Base-by-base conservation (phyloP, 2,113 vertebrate genomes). In the Trogon surrucura region DNA sequence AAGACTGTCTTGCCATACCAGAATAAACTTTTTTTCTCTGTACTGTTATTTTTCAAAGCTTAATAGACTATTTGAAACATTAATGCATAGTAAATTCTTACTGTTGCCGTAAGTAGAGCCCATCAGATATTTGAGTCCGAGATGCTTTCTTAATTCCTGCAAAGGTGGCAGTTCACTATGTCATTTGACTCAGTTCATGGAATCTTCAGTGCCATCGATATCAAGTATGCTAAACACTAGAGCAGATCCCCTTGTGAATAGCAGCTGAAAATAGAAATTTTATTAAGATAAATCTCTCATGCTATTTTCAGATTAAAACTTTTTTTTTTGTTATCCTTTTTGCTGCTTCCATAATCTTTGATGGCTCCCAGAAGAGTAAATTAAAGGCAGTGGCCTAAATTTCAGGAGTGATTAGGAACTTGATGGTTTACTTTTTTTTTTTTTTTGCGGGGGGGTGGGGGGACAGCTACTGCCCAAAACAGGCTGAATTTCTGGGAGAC, bases 311-410 rank as follows among this genome's bases (percentile, higher is more conserved):
- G 62, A 82, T 94, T 92, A 53, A 92, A 92, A 82, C 58, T 45
- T 5, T 45, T 79, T 75, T 90, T 78, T 91, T 91, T 88, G 21
- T 83, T 86, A 93, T 89, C 61, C 27, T 66, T 93, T 71, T 53
- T 85, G 16, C 77, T 93, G 53, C 29, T 95, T 91, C 45, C 67
- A 78, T 87, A 94, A 92, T 85, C 56, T 93, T 95, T 89, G 26
- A 44, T 47, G 62, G 48, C 15, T 91, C 44, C 58, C 41, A 85
- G 34, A 93, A 80, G 51, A 74, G 16, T 67, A 80, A 88, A 77
- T 80, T 80, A 64, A 88, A 89, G 6, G 5, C 38, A 71, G 26
- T 50, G 44, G 56, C 44, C 69, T 84, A 48, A 85, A 96, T 91
- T 94, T 94, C 64, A 71, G 21, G 83, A 80, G 29, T 21, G 10